Base-by-base conservation (phyloP, 1,140 invertebrate genomes). In the Bilobella aurantiaca region DNA sequence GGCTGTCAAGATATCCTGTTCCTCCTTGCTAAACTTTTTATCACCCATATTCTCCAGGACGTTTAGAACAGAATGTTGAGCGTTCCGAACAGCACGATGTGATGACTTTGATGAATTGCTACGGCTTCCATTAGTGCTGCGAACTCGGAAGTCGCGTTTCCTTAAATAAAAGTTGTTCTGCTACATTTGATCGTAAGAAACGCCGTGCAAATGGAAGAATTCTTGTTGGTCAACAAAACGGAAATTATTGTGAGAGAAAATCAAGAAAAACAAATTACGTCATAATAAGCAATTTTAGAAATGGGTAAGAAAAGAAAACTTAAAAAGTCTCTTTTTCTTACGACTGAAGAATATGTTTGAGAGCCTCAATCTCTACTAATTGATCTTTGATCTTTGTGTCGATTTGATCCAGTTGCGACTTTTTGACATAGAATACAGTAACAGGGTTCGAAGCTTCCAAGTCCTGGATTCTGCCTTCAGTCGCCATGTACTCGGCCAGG, bases 351-450 rank as follows among this genome's bases (percentile, higher is more conserved):
- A 16, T 56, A 5, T 5, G 23, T 23, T 18, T 25, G 5, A 18
- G 49, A 5, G 12, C 5, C 12, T 56, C 23, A 18, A 56, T 56
- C 49, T 56, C 12, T 25, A 16, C 12, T 21, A 56, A 56, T 56
- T 14, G 49, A 18, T 18, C 23, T 56, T 14, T 25, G 14, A 56
- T 56, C 12, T 56, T 18, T 23, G 58, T 30, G 2, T 63, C 46
- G 5, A 71, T 64, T 58, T 49, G 68, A n/a, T 62, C 59, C 14
- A 71, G 18, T 16, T 66, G 60, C 5, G 70, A 66, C 28, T 66
- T 59, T 58, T 71, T 71, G n/a, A 71, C 65, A 42, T 71, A 71
- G 42, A 64, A 71, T 27, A 67, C 25, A 21, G 67, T 69, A 1
- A 71, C 42, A 0, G 70, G 70, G 25, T 71, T 67, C 14, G 29